Evolutionary conservation across 2,113 vertebrate species (phyloP).

Genomic region (Pelodiscus sinensis): DNA sequence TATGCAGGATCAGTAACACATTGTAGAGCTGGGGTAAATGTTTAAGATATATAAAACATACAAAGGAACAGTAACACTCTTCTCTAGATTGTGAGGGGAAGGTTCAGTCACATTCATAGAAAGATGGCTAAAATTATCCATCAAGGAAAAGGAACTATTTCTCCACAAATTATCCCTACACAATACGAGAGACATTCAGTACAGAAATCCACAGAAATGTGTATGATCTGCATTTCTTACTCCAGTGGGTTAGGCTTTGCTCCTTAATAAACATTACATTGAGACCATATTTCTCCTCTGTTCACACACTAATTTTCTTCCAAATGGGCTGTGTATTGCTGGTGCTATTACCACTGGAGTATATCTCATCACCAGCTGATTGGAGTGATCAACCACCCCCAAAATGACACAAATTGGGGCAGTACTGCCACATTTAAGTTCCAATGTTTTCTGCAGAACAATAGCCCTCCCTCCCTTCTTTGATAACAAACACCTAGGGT

Average conservation of each 20-base stretch:
- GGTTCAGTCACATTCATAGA: not conserved
- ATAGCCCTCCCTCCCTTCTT: not conserved
- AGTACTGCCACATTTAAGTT: not conserved
- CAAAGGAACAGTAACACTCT: not conserved
- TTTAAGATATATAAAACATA: not conserved
- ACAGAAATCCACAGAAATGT: not conserved
- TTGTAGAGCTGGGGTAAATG: not conserved
- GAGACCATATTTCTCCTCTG: not conserved
- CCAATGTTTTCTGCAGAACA: conserved; percentile 10
- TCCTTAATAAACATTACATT: not conserved
- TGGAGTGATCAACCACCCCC: not conserved
- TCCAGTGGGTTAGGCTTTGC: not conserved
- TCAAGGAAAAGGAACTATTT: not conserved
- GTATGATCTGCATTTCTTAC: not conserved
- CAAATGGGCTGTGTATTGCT: not conserved
- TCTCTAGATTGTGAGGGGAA: not conserved
- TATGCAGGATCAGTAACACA: rapidly evolving
- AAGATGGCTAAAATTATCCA: not conserved
- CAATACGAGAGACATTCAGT: not conserved
- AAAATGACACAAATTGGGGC: not conserved
- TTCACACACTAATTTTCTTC: not conserved
- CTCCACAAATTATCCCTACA: not conserved
- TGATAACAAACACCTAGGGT: not conserved
- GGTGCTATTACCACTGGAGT: not conserved
- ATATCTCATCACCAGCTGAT: not conserved